Conservation (phyloP, 2,113 vertebrate species). For the Lophotis ruficrista region DNA sequence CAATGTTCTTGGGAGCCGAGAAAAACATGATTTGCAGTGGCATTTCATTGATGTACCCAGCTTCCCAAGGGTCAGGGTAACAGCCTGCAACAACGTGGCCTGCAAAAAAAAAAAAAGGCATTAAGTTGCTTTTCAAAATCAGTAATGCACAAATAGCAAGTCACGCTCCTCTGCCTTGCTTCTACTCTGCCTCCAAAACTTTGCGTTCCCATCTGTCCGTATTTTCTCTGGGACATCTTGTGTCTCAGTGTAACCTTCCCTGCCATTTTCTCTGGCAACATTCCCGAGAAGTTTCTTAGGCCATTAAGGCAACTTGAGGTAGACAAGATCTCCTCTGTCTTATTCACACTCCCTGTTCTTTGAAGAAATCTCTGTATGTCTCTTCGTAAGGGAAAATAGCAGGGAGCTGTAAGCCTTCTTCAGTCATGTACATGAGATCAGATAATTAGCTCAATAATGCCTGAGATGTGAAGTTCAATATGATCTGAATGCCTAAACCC, state of each 20-base stretch:
- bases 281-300: neutral
- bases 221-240: slow-evolving; percentile 21
- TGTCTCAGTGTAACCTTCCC: neutral
- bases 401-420: neutral
- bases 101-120: neutral
- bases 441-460: neutral
- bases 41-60: neutral
- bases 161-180: neutral
- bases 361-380: neutral
- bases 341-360: neutral
- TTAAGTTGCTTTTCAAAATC: neutral
- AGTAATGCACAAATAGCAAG: slow-evolving; percentile 8
- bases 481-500: neutral
- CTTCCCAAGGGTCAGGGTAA: slow-evolving; percentile 16
- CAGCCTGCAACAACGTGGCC: slow-evolving; percentile 26
- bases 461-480: neutral
- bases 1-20: slow-evolving; percentile 1
- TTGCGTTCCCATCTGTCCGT: neutral
- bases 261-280: neutral
- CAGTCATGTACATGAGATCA: neutral
- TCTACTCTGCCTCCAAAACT: neutral
- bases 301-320: neutral
- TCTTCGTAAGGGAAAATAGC: neutral
- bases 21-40: slow-evolving; percentile 37
- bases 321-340: neutral